Evolutionary conservation across 2,113 vertebrate species (phyloP), one percentile per base, ranked within the genome.

Genomic region (Paramisgurnus dabryanus): DNA sequence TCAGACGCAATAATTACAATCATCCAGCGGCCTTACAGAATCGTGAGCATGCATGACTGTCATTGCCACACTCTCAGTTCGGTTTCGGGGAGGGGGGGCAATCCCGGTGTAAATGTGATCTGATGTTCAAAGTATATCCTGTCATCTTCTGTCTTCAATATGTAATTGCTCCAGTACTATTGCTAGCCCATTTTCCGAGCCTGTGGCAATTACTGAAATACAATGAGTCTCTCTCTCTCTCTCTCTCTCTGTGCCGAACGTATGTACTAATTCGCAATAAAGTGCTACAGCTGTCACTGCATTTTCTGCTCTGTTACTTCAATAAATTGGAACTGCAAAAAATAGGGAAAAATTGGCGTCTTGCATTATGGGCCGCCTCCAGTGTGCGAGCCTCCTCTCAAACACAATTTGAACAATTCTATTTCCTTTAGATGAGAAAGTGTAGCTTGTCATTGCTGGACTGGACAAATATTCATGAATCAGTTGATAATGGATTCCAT

Each of bases 251-350:
- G 69, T 94, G 94, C 93, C 93, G 95, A 96, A 98, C 94, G 94
- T 98, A 96, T 96, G 95, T 95, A 96, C 96, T 98, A 97, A 98
- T 98, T 97, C 93, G 90, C 95, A 96, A 96, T 97, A 98, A 98
- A 98, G 95, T 96, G 95, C 96, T 96, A 96, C 96, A 97, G 95
- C 97, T 98, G 96, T 97, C 96, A 96, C 93, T 96, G 95, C 94
- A 96, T 99, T 98, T 98, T 98, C 95, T 98, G 96, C 95, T 97
- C 96, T 95, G 96, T 98, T 99, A 98, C 95, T 97, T 95, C 96
- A 94, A 97, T 98, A 98, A 98, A 98, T 98, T 97, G 95, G 96
- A 98, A 96, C 90, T 95, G 92, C 86, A 93, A 96, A 72, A 76
- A 74, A 53, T 47, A 63, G 76, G 76, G 47, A 75, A 94, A 95